Evolutionary conservation across 2,797 vertebrate species (phyloP).

Genomic region (Channa striata): DNA sequence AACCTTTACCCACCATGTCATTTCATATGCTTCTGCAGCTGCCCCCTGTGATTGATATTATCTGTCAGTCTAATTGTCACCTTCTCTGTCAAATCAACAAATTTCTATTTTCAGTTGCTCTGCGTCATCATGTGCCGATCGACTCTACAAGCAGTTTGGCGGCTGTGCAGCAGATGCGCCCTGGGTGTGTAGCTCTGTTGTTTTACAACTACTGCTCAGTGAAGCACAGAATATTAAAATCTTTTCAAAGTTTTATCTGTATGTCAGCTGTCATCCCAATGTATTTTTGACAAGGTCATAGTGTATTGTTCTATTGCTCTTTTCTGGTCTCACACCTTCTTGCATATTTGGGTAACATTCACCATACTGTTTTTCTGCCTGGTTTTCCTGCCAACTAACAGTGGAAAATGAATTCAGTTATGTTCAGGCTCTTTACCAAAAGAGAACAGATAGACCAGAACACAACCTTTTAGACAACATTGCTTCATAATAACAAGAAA

Average conservation of each 20-base stretch:
- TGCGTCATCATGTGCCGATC: background rate
- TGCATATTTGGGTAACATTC: slow-evolving; percentile 3
- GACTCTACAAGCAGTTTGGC: background rate
- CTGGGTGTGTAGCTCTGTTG: background rate
- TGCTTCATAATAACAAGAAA: too few relatives aligned
- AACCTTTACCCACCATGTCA: too few relatives aligned
- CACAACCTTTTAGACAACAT: too few relatives aligned
- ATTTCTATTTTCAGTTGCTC: background rate
- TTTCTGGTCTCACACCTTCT: background rate
- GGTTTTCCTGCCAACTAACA: too few relatives aligned
- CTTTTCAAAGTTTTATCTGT: background rate
- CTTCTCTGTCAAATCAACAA: background rate
- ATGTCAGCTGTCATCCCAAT: background rate
- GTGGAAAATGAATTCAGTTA: too few relatives aligned
- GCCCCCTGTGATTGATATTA: too few relatives aligned
- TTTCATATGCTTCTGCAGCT: too few relatives aligned
- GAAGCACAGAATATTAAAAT: background rate
- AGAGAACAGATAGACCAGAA: too few relatives aligned
- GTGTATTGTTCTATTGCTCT: background rate
- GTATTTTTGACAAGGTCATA: slow-evolving; percentile 22
- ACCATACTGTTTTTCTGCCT: background rate
- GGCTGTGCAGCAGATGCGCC: background rate
- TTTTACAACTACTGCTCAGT: background rate
- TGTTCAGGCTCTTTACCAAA: too few relatives aligned
- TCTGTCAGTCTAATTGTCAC: too few relatives aligned